Evolutionary conservation across 2,888 invertebrate genomes (phyloP).

Genomic region (Nematopogon swammerdamellus): DNA sequence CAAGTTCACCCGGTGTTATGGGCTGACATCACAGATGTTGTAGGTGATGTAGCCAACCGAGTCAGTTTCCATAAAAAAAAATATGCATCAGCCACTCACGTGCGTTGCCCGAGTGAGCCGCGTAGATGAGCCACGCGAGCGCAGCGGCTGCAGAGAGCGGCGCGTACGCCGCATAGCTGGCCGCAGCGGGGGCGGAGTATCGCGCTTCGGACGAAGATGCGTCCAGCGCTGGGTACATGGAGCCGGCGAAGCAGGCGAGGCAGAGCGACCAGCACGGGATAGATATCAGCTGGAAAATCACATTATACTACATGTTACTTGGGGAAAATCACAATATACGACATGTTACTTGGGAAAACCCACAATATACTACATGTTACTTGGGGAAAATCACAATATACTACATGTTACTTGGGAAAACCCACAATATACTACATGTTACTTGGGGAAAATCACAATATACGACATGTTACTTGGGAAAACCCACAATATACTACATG

Average conservation of each 20-base stretch:
- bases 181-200: conserved; percentile 58
- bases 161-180: conserved; percentile 62
- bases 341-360: too few relatives aligned
- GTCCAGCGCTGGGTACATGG: conserved; percentile 60
- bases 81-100: conserved; percentile 25
- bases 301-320: background rate
- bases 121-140: conserved; percentile 64
- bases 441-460: background rate
- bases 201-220: conserved; percentile 57
- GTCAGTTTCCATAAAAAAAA: conserved; percentile 3
- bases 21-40: too few relatives aligned
- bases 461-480: too few relatives aligned
- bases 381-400: too few relatives aligned
- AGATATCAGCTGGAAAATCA: background rate
- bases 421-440: too few relatives aligned
- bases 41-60: too few relatives aligned
- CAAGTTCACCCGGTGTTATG: too few relatives aligned
- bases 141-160: conserved; percentile 60
- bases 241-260: conserved; percentile 37
- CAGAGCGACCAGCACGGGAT: conserved; percentile 55
- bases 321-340: background rate
- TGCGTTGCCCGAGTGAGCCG: conserved; percentile 51
- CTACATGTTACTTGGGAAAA: too few relatives aligned
- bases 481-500: too few relatives aligned
- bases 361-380: too few relatives aligned